Base-by-base conservation (phyloP, 2,113 vertebrate genomes). In the Rhea americana region DNA sequence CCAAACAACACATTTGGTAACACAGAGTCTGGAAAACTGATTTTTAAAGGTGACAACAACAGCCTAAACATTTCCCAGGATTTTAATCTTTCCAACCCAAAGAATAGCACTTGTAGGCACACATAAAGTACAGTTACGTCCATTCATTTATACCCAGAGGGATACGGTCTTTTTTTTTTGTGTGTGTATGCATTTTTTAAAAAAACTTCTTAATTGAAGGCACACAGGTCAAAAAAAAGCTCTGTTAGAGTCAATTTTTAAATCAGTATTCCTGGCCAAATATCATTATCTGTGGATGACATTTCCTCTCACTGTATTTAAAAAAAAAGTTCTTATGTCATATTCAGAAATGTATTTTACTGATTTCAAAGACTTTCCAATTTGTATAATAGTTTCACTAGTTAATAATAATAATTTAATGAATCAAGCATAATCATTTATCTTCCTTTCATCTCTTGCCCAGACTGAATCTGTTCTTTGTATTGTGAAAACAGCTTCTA, bases 61-160 rank as follows among this genome's bases (percentile, higher is more conserved):
- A 70, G 28, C 0, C 0, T 35, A 62, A 81, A 70, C 4, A 4
- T 50, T 65, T 86, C 37, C 1, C 32, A 39, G 37, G 3, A 39
- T 83, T 28, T 67, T 15, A 19, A 56, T 53, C 63, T 70, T 66
- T 37, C 13, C 45, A 19, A 24, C 8, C 45, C 24, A 20, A 48
- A 45, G 9, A 53, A 59, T 3, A 73, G 19, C 24, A 19, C n/a
- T 37, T 72, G 17, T 37, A 25, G 17, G 35, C 26, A 19, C 35
- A 78, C 43, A 47, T 1, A 22, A 59, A 53, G 32, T 53, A 25
- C 25, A 61, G 12, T 37, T 89, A 21, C 0, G 1, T 76, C 61
- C 13, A 11, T 13, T 72, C 11, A 19, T 16, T 8, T 67, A 26
- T 30, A 41, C 39, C 26, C 37, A 41, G 6, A 48, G 11, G 4